Conservation (phyloP, 1,140 invertebrate genomes). For the Drosophila virilis region DNA sequence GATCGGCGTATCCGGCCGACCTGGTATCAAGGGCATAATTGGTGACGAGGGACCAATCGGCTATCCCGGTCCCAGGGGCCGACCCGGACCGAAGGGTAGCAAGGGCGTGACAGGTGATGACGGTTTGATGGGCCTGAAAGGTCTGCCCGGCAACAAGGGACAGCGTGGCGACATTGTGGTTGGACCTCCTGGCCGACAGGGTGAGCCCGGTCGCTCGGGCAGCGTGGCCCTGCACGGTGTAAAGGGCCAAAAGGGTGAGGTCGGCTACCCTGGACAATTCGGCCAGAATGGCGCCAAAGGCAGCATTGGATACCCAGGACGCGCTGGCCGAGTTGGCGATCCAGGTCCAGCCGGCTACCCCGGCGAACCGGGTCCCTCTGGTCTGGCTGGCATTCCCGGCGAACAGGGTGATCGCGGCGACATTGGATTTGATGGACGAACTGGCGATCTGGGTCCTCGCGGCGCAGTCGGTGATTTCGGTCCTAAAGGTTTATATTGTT, state of each 20-base stretch:
- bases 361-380: slow-evolving; percentile 84
- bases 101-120: slow-evolving; percentile 79
- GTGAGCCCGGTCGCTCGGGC: slow-evolving; percentile 86
- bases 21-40: slow-evolving; percentile 84
- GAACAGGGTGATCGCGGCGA: slow-evolving; percentile 86
- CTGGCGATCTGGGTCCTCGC: slow-evolving; percentile 85
- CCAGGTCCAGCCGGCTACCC: slow-evolving; percentile 85
- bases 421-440: slow-evolving; percentile 85
- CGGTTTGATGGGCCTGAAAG: slow-evolving; percentile 79
- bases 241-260: slow-evolving; percentile 87
- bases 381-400: slow-evolving; percentile 86
- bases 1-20: slow-evolving; percentile 76
- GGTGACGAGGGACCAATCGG: slow-evolving; percentile 83
- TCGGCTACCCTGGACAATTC: slow-evolving; percentile 50
- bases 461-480: slow-evolving; percentile 86
- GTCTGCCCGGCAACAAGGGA: slow-evolving; percentile 85
- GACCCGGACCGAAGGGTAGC: slow-evolving; percentile 56
- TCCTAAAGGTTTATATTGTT: slow-evolving; percentile 85
- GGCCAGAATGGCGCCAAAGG: slow-evolving; percentile 74
- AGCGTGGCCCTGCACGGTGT: slow-evolving; percentile 85
- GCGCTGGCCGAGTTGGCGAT: slow-evolving; percentile 85
- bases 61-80: slow-evolving; percentile 52
- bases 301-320: slow-evolving; percentile 85
- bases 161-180: slow-evolving; percentile 85
- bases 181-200: slow-evolving; percentile 86